Percentiles rank a stretch among this genome's conserved stretches.
phyloP scores from a whole-genome alignment of 2,113 vertebrate genomes.

The Grus americana region DNA sequence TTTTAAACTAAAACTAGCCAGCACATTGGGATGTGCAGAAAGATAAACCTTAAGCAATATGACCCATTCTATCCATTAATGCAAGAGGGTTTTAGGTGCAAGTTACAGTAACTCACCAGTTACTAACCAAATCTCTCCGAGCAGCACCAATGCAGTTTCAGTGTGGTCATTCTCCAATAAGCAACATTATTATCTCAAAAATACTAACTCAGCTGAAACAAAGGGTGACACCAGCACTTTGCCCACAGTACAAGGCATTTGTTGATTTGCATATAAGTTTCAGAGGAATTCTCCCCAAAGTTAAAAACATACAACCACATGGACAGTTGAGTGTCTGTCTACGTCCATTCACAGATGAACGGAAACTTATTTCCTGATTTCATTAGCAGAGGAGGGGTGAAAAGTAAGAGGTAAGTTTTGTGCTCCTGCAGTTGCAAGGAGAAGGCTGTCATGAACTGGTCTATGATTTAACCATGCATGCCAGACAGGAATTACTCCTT shows the following conservation, averaged over 20 bases:
- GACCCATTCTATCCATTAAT: neutral
- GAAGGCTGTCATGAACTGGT: neutral
- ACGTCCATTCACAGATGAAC: accelerated
- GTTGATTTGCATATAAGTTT: neutral
- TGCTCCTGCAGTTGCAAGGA: neutral
- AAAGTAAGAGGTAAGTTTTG: neutral
- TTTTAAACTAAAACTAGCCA: neutral
- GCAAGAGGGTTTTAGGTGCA: accelerated
- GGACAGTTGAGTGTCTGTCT: neutral
- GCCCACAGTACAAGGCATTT: neutral
- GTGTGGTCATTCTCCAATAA: neutral
- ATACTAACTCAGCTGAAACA: neutral
- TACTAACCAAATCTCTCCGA: neutral
- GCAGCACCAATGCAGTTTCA: neutral
- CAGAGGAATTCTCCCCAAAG: neutral
- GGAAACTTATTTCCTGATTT: neutral
- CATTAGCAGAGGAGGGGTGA: neutral
- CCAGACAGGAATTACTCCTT: neutral
- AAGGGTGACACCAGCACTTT: neutral
- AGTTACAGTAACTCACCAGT: neutral
- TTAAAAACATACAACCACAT: neutral
- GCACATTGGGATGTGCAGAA: neutral
- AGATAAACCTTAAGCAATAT: neutral
- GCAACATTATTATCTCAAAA: neutral
- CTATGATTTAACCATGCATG: neutral